Evolutionary conservation across 1,140 invertebrate species (phyloP).

Genomic region (Samia ricini): DNA sequence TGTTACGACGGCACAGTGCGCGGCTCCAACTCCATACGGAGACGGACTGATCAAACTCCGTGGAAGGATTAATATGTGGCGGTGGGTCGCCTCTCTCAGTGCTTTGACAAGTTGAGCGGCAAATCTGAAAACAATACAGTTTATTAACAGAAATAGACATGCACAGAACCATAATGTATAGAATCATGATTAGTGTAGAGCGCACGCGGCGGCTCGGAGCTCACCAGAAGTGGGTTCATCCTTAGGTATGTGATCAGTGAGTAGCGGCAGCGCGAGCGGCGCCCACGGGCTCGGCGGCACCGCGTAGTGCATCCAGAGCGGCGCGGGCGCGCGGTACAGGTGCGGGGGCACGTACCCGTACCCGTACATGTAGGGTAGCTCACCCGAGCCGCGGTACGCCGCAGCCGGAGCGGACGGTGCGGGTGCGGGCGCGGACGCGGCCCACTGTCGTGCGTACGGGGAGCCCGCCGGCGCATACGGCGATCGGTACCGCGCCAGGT

Average conservation of each 20-base stretch:
- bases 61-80: constrained; percentile 14
- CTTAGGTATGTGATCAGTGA: constrained; percentile 68
- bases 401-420: constrained; percentile 29
- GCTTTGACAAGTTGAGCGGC: constrained; percentile 75
- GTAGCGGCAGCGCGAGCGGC: constrained; percentile 62
- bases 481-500: constrained; percentile 30
- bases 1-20: not conserved
- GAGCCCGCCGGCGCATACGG: constrained; percentile 39
- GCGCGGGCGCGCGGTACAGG: constrained; percentile 54
- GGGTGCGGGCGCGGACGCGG: constrained; percentile 19
- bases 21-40: not conserved
- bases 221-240: constrained; percentile 72
- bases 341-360: constrained; percentile 42
- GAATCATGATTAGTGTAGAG: not conserved
- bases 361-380: constrained; percentile 44
- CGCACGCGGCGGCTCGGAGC: not conserved
- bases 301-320: constrained; percentile 45
- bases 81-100: constrained; percentile 45
- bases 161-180: not conserved
- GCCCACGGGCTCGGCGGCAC: constrained; percentile 62
- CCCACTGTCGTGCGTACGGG: constrained; percentile 35
- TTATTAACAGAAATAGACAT: not conserved
- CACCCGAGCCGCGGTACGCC: constrained; percentile 36
- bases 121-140: constrained; percentile 56
- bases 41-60: not conserved